These are phyloP conservation scores for Trichonephila clavipes DNA, from an alignment of 1,140 invertebrate species.

Conservation along the genomic window DNA sequence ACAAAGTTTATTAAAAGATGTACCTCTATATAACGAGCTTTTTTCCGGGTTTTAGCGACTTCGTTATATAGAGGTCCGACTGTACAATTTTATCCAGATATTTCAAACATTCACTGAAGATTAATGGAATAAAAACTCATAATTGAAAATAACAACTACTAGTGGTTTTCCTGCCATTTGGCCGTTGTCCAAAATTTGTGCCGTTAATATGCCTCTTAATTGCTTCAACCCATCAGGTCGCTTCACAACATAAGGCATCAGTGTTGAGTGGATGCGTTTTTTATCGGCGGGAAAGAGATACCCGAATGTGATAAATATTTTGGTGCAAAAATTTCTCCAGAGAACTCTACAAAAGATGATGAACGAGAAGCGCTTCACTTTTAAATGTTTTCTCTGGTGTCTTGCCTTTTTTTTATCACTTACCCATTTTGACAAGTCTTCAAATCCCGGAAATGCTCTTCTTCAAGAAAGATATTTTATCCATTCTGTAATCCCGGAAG, in stretches of 20 bases:
- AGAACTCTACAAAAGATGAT: not conserved
- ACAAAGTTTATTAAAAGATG: no score
- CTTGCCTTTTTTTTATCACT: not conserved
- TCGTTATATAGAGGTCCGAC: no score
- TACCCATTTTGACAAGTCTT: not conserved
- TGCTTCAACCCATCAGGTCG: not conserved
- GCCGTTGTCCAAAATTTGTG: slow-evolving; percentile 7
- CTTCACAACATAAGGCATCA: not conserved
- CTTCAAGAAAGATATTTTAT: slow-evolving; percentile 3
- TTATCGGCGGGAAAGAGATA: not conserved
- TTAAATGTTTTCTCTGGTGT: not conserved
- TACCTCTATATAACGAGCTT: no score
- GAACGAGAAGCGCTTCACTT: not conserved
- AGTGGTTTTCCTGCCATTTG: not conserved
- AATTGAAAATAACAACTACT: not conserved
- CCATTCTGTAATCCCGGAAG: not conserved
- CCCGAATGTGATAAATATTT: not conserved
- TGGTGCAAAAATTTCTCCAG: not conserved
- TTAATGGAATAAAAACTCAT: no score
- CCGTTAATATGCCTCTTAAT: slow-evolving; percentile 45
- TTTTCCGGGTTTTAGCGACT: no score
- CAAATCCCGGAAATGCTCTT: slow-evolving; percentile 21
- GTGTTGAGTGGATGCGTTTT: not conserved
- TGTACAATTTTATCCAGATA: no score
- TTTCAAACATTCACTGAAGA: no score